Conservation (phyloP, 2,888 invertebrate species). For the Maniola hyperantus region DNA sequence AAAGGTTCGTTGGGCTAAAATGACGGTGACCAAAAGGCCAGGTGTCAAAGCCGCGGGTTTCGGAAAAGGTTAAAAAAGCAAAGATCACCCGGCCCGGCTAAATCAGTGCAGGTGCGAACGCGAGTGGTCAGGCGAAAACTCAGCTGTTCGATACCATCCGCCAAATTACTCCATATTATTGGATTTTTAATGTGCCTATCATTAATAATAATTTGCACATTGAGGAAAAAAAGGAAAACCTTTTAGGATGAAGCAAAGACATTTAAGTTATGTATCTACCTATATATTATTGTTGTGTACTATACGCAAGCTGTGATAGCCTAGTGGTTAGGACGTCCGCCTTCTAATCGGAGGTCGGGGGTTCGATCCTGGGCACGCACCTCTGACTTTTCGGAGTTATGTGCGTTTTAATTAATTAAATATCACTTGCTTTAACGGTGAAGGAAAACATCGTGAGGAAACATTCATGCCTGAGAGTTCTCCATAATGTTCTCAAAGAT, state of each 20-base stretch:
- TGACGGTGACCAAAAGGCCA: conserved; percentile 49
- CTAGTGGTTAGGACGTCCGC: no score
- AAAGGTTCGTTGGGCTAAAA: conserved; percentile 47
- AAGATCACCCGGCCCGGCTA: conserved; percentile 65
- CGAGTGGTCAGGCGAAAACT: conserved; percentile 68
- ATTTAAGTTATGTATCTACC: no score
- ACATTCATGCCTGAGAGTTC: no score
- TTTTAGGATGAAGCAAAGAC: not conserved
- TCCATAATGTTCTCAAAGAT: no score
- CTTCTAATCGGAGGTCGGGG: no score
- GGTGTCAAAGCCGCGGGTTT: conserved; percentile 66
- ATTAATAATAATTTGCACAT: conserved; percentile 21
- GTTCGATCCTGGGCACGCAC: no score
- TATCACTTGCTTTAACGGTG: no score
- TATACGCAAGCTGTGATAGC: no score
- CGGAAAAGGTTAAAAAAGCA: conserved; percentile 64
- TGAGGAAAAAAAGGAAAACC: not conserved
- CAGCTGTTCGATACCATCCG: conserved; percentile 66
- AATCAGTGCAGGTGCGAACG: conserved; percentile 74
- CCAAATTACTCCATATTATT: conserved; percentile 51
- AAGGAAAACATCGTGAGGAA: no score
- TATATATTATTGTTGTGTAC: no score
- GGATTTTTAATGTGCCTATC: conserved; percentile 21
- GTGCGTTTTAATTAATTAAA: no score
- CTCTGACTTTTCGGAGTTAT: no score